Evolutionary conservation across 2,888 invertebrate species (phyloP).

Genomic region (Campoletis raptor): DNA sequence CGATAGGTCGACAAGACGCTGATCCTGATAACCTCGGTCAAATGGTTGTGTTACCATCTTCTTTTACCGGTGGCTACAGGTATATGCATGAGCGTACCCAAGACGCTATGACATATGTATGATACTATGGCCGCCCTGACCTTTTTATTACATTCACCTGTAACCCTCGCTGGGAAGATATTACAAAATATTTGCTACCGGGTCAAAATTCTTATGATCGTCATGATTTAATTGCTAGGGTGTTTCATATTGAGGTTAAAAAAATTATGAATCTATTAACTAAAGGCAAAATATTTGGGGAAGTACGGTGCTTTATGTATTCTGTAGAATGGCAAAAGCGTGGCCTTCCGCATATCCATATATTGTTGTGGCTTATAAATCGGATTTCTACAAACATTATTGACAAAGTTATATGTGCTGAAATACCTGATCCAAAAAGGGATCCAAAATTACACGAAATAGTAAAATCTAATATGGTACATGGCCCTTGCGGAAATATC

Average conservation of each 20-base stretch:
- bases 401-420: too few relatives aligned
- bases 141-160: slow-evolving; percentile 29
- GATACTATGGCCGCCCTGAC: slow-evolving; percentile 11
- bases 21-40: neutral
- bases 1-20: neutral
- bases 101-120: slow-evolving; percentile 14
- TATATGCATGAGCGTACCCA: neutral
- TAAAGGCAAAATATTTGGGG: too few relatives aligned
- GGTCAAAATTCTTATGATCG: neutral
- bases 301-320: neutral
- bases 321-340: slow-evolving; percentile 13
- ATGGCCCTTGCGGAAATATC: slow-evolving; percentile 32
- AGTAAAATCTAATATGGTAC: too few relatives aligned
- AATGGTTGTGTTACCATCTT: neutral
- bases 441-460: slow-evolving; percentile 15
- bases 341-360: slow-evolving; percentile 8
- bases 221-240: neutral
- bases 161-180: slow-evolving; percentile 4
- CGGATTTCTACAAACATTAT: neutral
- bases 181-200: neutral
- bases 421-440: too few relatives aligned
- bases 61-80: too few relatives aligned
- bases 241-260: neutral
- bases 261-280: neutral
- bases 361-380: neutral